phyloP scores from a whole-genome alignment of 2,113 vertebrate species.

The Pyxicephalus adspersus region DNA sequence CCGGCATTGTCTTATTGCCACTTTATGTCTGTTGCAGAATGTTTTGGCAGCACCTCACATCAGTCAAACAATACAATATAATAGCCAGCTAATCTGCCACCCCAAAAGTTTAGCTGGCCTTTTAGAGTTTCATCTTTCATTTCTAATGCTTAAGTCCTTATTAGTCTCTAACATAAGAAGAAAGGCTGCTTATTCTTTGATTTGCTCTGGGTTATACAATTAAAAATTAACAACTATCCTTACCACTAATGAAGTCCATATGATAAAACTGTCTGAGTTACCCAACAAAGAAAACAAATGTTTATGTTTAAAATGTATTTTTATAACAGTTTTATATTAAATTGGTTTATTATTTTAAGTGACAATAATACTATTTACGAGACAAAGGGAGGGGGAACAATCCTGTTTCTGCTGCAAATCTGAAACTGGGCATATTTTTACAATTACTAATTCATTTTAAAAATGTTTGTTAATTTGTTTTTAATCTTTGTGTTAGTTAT shows the following conservation, averaged over 20 bases:
- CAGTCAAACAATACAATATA: too few relatives aligned
- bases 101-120: too few relatives aligned
- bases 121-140: too few relatives aligned
- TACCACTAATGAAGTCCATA: conserved; percentile 8
- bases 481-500: background rate
- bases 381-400: background rate
- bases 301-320: background rate
- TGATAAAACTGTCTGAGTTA: background rate
- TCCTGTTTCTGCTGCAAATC: conserved; percentile 6
- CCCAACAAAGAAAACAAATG: background rate
- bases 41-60: too few relatives aligned
- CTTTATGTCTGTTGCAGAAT: too few relatives aligned
- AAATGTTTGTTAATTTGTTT: too few relatives aligned
- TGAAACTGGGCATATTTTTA: background rate
- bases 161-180: too few relatives aligned
- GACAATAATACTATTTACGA: conserved; percentile 27
- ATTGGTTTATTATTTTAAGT: background rate
- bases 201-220: background rate
- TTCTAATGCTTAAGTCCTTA: too few relatives aligned
- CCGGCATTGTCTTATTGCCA: too few relatives aligned
- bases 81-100: too few relatives aligned
- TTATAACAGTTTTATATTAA: background rate
- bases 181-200: too few relatives aligned
- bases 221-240: background rate
- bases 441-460: background rate